Percentiles rank a stretch among this genome's conserved stretches.
Evolutionary conservation across 37 sponge, comb jelly and placozoan genomes (phyloP).

Genomic region (Cliona cf. orientalis): DNA sequence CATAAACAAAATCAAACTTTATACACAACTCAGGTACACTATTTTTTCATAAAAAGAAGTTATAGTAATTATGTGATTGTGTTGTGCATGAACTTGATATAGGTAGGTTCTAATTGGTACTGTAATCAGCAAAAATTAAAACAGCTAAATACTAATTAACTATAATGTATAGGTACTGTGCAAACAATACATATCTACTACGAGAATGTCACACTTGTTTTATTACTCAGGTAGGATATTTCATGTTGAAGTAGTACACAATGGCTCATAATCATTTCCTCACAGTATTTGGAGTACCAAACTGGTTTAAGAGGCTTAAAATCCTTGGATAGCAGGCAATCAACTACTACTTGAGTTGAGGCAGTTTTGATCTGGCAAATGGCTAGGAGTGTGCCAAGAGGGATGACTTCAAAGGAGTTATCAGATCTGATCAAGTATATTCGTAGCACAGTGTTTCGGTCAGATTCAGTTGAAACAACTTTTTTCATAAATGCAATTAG

Average conservation of each 20-base stretch:
- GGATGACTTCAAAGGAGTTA: slow-evolving; percentile 3
- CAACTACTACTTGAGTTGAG: background rate
- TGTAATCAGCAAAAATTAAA: too few relatives aligned
- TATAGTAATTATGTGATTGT: too few relatives aligned
- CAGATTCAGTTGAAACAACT: background rate
- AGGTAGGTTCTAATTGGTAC: too few relatives aligned
- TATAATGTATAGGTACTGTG: too few relatives aligned
- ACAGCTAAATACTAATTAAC: too few relatives aligned
- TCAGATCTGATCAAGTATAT: slow-evolving; percentile 15
- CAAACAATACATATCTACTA: too few relatives aligned
- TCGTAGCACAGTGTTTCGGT: background rate
- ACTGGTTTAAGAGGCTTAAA: background rate
- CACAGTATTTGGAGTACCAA: slow-evolving; percentile 6
- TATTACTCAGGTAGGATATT: background rate
- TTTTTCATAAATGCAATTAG: slow-evolving; percentile 6
- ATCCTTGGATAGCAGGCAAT: slow-evolving; percentile 1
- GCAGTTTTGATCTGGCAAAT: slow-evolving; percentile 5
- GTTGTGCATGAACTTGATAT: too few relatives aligned
- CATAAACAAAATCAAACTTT: too few relatives aligned
- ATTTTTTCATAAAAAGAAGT: too few relatives aligned
- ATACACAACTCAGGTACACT: too few relatives aligned
- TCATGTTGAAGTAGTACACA: background rate
- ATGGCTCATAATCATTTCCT: slow-evolving; percentile 7
- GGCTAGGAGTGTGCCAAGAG: slow-evolving; percentile 3
- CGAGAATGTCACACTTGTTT: too few relatives aligned